These are phyloP conservation scores for Tridacna gigas DNA, from an alignment of 2,888 invertebrate genomes.

Conservation along the genomic window DNA sequence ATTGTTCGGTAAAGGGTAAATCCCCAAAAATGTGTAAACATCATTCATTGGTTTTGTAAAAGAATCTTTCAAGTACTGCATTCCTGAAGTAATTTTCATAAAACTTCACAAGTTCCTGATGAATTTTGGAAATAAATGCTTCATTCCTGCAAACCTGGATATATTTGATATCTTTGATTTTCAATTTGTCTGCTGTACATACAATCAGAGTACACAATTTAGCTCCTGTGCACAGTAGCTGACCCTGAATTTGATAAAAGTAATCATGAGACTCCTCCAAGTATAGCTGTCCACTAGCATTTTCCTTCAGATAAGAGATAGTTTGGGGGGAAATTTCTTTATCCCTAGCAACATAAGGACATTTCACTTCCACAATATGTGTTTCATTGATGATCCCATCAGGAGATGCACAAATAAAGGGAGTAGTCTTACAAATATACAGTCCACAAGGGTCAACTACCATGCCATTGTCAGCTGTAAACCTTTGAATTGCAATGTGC, in stretches of 20 bases:
- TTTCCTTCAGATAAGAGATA: constrained; percentile 37
- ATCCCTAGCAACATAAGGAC: constrained; percentile 37
- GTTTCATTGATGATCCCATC: constrained; percentile 43
- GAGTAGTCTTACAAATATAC: constrained; percentile 26
- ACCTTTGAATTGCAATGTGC: constrained; percentile 24
- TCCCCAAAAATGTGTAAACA: background rate
- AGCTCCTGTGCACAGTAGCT: constrained; percentile 33
- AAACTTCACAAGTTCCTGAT: too few species aligned
- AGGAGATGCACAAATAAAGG: constrained; percentile 40
- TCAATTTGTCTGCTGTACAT: constrained; percentile 47
- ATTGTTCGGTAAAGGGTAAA: background rate
- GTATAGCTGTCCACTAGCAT: constrained; percentile 7
- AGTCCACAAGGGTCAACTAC: constrained; percentile 29
- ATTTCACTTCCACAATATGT: constrained; percentile 46
- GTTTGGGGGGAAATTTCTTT: constrained; percentile 16
- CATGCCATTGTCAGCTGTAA: constrained; percentile 5
- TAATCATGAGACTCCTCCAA: constrained; percentile 36
- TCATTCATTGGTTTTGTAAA: too few species aligned
- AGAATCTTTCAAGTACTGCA: too few species aligned
- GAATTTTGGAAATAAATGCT: background rate
- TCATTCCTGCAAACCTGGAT: too few species aligned
- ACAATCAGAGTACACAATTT: constrained; percentile 45
- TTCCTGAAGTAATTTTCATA: too few species aligned
- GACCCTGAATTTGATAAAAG: constrained; percentile 53
- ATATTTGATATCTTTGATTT: constrained; percentile 44